Conservation (phyloP, 2,797 vertebrate genomes). For the Semotilus atromaculatus region DNA sequence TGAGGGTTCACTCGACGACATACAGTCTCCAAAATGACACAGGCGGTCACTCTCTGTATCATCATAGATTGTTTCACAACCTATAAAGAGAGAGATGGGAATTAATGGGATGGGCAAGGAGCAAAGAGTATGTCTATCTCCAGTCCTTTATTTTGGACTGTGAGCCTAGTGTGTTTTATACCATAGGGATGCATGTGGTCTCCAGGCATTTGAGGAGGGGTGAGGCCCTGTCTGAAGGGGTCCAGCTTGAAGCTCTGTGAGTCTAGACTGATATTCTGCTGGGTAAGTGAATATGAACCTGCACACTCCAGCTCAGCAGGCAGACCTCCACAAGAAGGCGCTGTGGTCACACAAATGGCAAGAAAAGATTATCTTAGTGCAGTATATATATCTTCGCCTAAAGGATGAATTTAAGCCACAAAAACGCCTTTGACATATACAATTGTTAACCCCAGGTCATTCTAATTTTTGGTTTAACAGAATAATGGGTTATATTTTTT, state of each 20-base stretch:
- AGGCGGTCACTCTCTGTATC: constrained; percentile 87
- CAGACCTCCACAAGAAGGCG: constrained; percentile 77
- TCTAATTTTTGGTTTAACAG: background rate
- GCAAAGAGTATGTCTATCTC: background rate
- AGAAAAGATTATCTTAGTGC: background rate
- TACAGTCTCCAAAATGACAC: constrained; percentile 85
- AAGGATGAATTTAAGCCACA: background rate
- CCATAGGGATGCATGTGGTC: constrained; percentile 98
- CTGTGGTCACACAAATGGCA: constrained; percentile 70
- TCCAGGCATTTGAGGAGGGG: constrained; percentile 97
- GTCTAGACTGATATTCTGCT: constrained; percentile 78
- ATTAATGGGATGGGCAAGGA: background rate
- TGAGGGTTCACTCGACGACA: constrained; percentile 81
- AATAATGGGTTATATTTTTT: background rate
- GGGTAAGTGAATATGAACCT: constrained; percentile 77
- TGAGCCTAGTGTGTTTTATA: constrained; percentile 58
- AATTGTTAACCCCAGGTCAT: background rate
- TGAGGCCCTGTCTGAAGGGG: constrained; percentile 93
- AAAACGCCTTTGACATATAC: background rate
- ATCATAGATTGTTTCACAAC: constrained; percentile 86
- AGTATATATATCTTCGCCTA: background rate
- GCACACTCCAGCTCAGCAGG: constrained; percentile 81
- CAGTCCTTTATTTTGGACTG: background rate
- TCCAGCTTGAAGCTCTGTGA: constrained; percentile 86
- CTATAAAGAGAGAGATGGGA: constrained; percentile 70